Evolutionary conservation across 1,140 invertebrate species (phyloP).

Genomic region (Phymorhynchus buccinoides): DNA sequence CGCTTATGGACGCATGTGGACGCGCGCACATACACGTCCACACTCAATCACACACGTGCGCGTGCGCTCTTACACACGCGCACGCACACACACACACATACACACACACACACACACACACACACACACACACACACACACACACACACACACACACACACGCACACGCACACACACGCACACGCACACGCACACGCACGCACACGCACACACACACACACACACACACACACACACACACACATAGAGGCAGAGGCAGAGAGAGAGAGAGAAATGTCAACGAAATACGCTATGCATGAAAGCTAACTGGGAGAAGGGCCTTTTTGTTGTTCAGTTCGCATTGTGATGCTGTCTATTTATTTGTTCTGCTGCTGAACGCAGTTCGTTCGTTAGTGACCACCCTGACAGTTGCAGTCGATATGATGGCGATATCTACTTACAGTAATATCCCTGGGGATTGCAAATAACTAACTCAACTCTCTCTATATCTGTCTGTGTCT

Average conservation of each 20-base stretch:
- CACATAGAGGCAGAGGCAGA: background rate
- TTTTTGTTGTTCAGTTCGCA: too few relatives aligned
- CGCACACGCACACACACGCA: background rate
- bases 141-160: too few relatives aligned
- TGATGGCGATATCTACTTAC: too few relatives aligned
- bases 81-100: constrained; percentile 1
- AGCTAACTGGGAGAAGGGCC: too few relatives aligned
- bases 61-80: background rate
- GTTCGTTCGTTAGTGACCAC: background rate
- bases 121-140: too few relatives aligned
- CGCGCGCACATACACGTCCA: too few relatives aligned
- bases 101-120: background rate
- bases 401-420: too few relatives aligned
- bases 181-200: background rate
- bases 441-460: too few relatives aligned
- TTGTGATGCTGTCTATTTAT: background rate
- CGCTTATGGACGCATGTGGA: too few relatives aligned
- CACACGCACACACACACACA: too few relatives aligned
- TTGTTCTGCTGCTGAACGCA: background rate
- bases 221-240: constrained; percentile 11
- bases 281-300: background rate
- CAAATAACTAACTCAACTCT: background rate
- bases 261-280: background rate
- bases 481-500: background rate
- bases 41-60: background rate